Conservation (phyloP, 2,113 vertebrate species). For the Macrotus californicus region DNA sequence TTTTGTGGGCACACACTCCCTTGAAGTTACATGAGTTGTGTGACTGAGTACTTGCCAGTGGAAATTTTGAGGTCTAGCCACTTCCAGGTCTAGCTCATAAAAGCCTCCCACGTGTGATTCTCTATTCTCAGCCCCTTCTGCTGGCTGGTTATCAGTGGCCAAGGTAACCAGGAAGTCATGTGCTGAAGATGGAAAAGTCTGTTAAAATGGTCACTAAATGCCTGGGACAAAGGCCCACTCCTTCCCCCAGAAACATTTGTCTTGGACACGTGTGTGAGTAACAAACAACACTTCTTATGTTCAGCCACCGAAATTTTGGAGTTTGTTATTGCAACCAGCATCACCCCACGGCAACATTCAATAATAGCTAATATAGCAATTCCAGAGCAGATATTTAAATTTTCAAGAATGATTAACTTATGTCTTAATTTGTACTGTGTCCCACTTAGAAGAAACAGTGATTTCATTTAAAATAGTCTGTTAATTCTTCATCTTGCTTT, state of each 20-base stretch:
- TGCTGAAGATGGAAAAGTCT: background rate
- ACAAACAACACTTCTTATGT: background rate
- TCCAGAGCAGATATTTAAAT: constrained; percentile 47
- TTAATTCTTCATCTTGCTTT: constrained; percentile 32
- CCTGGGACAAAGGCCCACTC: background rate
- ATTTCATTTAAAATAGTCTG: constrained; percentile 29
- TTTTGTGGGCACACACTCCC: background rate
- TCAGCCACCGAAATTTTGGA: background rate
- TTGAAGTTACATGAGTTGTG: background rate
- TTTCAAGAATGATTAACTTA: constrained; percentile 56
- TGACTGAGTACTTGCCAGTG: background rate
- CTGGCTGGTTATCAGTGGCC: background rate
- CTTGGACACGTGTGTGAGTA: background rate
- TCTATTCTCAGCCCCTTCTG: background rate
- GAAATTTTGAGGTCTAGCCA: background rate
- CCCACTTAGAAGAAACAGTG: constrained; percentile 15
- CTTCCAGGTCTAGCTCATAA: background rate
- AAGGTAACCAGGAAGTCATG: background rate
- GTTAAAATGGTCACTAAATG: background rate
- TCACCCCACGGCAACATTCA: background rate
- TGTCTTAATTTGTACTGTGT: constrained; percentile 25
- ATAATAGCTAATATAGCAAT: background rate
- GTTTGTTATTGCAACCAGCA: background rate
- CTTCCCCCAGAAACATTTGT: background rate
- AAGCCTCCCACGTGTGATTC: background rate